A percentile compares a stretch with the other conserved stretches of the same genome.
Evolutionary conservation across 2,797 vertebrate genomes (phyloP).

Genomic region (Hydrolagus colliei): DNA sequence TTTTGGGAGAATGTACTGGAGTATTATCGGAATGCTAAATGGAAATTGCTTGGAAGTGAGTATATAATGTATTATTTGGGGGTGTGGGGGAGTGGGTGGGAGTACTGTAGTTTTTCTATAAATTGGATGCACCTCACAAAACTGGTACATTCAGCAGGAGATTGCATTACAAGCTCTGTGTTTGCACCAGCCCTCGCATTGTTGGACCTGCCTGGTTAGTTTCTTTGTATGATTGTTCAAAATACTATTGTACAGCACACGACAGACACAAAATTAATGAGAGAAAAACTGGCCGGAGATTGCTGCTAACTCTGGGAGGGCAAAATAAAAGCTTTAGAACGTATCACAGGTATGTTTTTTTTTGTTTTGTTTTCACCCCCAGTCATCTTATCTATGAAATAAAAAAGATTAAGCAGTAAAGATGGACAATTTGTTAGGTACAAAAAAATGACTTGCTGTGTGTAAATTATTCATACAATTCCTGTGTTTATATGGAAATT

Average conservation of each 20-base stretch:
- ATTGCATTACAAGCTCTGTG: neutral
- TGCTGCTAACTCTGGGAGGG: constrained; percentile 59
- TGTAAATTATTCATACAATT: constrained; percentile 89
- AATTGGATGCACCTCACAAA: neutral
- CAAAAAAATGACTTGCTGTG: constrained; percentile 70
- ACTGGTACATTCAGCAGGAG: neutral
- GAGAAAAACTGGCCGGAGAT: constrained; percentile 59
- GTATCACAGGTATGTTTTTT: constrained; percentile 62
- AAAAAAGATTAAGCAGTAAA: constrained; percentile 49
- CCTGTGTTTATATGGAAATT: constrained; percentile 79
- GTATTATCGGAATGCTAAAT: neutral
- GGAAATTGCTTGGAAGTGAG: neutral
- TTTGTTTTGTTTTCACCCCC: constrained; percentile 47
- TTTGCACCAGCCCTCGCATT: neutral
- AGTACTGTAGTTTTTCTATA: too few relatives aligned
- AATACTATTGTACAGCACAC: neutral
- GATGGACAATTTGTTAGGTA: constrained; percentile 77
- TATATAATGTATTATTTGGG: neutral
- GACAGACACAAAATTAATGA: constrained; percentile 33
- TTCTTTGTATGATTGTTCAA: neutral
- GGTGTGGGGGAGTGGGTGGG: too few relatives aligned
- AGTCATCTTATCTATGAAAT: neutral
- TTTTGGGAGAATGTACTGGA: neutral
- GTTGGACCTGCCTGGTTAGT: too few relatives aligned
- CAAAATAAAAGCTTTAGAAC: constrained; percentile 61